Conservation (phyloP, 2,888 invertebrate genomes). For the Charanyca ferruginea region DNA sequence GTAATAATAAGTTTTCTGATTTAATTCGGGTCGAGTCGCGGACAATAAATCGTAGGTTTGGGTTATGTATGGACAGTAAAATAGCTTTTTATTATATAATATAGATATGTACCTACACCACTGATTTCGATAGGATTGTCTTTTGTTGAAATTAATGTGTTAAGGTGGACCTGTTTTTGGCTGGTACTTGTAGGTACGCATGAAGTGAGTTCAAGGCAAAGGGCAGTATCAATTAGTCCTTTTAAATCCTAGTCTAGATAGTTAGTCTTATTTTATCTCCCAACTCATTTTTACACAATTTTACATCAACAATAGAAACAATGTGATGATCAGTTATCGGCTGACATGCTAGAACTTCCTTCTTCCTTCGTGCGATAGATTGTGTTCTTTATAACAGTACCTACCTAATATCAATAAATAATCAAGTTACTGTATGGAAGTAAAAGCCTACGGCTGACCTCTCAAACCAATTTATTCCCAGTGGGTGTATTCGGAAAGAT, state of each 20-base stretch:
- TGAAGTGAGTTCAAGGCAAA: no score
- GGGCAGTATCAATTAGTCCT: neutral
- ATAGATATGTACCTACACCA: no score
- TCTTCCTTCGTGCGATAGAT: constrained; percentile 30
- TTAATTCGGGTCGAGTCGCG: constrained; percentile 22
- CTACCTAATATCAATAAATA: constrained; percentile 47
- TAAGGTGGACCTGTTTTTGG: neutral
- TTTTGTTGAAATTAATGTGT: neutral
- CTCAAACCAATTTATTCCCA: constrained; percentile 69
- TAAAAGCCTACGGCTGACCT: constrained; percentile 67
- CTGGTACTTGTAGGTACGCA: neutral
- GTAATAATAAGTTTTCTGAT: constrained; percentile 40
- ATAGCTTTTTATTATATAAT: constrained; percentile 1
- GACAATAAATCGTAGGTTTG: constrained; percentile 3
- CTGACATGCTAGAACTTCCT: constrained; percentile 12
- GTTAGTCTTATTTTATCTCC: neutral
- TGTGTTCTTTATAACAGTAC: constrained; percentile 32
- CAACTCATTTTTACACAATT: neutral
- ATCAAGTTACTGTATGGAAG: constrained; percentile 45
- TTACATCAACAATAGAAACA: neutral
- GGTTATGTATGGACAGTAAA: neutral
- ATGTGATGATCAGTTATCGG: constrained; percentile 12
- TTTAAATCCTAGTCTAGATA: neutral
- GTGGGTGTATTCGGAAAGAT: constrained; percentile 64
- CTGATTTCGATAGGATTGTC: neutral